Evolutionary conservation across 1,140 invertebrate genomes (phyloP), one percentile per base, ranked within the genome.

Genomic region (Tetramorium simillimum): DNA sequence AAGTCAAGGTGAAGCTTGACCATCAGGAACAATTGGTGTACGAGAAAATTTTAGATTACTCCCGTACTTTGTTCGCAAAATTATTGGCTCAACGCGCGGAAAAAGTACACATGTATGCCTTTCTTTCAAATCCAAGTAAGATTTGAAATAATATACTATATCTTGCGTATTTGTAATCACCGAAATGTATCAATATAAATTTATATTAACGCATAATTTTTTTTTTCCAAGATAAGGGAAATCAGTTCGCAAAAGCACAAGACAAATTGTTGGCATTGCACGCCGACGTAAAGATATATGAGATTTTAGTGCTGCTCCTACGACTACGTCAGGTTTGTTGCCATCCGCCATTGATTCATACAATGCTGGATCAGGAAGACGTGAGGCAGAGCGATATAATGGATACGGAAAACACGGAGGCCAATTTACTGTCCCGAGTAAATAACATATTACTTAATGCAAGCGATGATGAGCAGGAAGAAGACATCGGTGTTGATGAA

Each of bases 321-420:
- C 95, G 98, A 24, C 94, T 99, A 69, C 95, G 98, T 7, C 99
- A 99, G 93, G 97, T 98, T 72, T 99, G 98, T 94, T 98, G 98
- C 92, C 98, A 99, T 96, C 97, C 98, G 0, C 97, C 96, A 12
- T 96, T 99, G 0, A 97, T 99, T 80, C 96, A 96, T 87, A 93
- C 95, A 78, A 97, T 97, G 97, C 82, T 97, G 73, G 96, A 97
- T 37, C 76, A 89, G 63, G 80, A 91, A n/a, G 87, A 91, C 82
- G 94, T 92, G 70, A 92, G 56, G 92, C 92, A 58, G 14, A 90
- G 90, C 21, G 94, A 85, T 12, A 87, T 94, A 92, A 84, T 49
- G n/a, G 89, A 93, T 3, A 90, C 88, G 16, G 92, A 93, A n/a
- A 91, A 85, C 33, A 70, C 77, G 9, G 96, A 97, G 86, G 86